These are phyloP conservation scores for Calliphora vomitoria DNA, from an alignment of 2,888 invertebrate species.

Conservation along the genomic window DNA sequence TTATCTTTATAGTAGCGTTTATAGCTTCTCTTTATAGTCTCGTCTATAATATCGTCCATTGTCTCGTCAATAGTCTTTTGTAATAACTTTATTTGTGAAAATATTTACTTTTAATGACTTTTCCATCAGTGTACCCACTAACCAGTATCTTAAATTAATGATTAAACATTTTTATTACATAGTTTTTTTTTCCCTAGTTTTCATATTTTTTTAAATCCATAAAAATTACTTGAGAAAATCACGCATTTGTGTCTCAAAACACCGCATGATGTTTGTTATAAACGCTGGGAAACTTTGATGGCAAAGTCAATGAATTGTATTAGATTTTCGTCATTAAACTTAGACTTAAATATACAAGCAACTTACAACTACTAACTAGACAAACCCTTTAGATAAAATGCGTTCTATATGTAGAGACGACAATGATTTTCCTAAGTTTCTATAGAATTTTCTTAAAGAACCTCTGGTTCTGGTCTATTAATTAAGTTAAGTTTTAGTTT, in stretches of 20 bases:
- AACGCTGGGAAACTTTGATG: slow-evolving; percentile 79
- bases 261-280: slow-evolving; percentile 74
- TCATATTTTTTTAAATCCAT: slow-evolving; percentile 75
- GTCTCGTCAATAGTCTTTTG: too few relatives aligned
- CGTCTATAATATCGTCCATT: too few relatives aligned
- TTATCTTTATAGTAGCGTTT: too few relatives aligned
- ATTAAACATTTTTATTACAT: slow-evolving; percentile 21
- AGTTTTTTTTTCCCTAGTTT: slow-evolving; percentile 2
- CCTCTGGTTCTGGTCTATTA: slow-evolving; percentile 71
- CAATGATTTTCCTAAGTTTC: not conserved
- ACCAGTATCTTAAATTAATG: slow-evolving; percentile 42
- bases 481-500: slow-evolving; percentile 61
- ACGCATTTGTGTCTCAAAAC: slow-evolving; percentile 77
- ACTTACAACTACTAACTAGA: slow-evolving; percentile 13
- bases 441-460: slow-evolving; percentile 40
- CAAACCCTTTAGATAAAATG: slow-evolving; percentile 62
- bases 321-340: slow-evolving; percentile 38
- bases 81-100: too few relatives aligned
- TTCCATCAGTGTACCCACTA: slow-evolving; percentile 46
- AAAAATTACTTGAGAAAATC: slow-evolving; percentile 82
- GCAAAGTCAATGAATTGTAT: slow-evolving; percentile 70
- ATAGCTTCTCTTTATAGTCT: too few relatives aligned
- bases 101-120: not conserved
- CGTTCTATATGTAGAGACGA: slow-evolving; percentile 13
- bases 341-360: slow-evolving; percentile 10